Evolutionary conservation across 1,140 invertebrate species (phyloP), one percentile per base, ranked within the genome.

Genomic region (Araneus ventricosus): DNA sequence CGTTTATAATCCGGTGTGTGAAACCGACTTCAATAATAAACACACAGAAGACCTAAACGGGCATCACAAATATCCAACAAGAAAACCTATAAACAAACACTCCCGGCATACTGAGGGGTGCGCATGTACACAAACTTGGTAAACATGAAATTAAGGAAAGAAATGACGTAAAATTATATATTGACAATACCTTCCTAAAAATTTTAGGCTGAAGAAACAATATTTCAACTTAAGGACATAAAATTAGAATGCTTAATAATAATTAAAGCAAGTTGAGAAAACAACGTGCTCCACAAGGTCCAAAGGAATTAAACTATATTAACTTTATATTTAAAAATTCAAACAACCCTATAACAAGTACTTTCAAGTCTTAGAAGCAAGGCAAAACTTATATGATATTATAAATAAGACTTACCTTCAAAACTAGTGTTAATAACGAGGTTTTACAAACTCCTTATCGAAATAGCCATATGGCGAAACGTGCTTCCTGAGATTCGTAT

Each of bases 381-480:
- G 45, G 45, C 8, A 63, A n/a, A n/a, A 63, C 14, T 37, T 22
- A 75, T 4, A 37, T 22, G 30, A 37, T 6, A 22, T 1, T n/a
- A 22, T 57, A 90, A 80, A 80, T 37, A 90, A 57, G 14, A 59
- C 88, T 79, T 90, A 90, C 88, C 75, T 90, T 52, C n/a, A 37
- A 57, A 90, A 80, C n/a, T 34, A 79, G 24, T 34, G 34, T 45
- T 84, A 27, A 84, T 84, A 84, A 84, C 3, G 24, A 52, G 24
- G 14, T 79, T 88, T 87, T 93, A 93, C n/a, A 87, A 79, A 61
- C 84, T 87, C 86, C 91, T 93, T 93, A 93, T 93, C 91, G 67
- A 87, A 87, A 79, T 52, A 93, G 91, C 91, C 91, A 93, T 93
- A 93, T 93, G 91, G 91, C 91, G 91, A 93, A 93, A 93, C 91